These are phyloP conservation scores for Amazona ochrocephala DNA, from an alignment of 2,797 vertebrate genomes.

Conservation along the genomic window DNA sequence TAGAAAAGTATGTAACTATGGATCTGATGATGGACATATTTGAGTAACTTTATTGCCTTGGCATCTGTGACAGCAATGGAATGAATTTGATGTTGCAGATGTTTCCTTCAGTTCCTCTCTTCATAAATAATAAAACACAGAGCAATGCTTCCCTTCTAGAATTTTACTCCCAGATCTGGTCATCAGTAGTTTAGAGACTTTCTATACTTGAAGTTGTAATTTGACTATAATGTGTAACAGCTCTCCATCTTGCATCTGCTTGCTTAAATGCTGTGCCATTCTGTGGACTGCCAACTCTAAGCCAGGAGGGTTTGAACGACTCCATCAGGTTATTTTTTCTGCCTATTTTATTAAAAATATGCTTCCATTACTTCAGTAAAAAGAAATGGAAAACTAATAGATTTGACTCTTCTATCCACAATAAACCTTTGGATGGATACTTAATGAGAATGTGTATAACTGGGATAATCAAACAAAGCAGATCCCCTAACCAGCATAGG, in stretches of 20 bases:
- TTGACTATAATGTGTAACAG: background rate
- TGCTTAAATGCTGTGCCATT: background rate
- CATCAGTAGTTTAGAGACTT: background rate
- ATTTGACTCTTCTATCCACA: conserved; percentile 40
- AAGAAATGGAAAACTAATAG: conserved; percentile 44
- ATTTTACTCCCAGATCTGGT: background rate
- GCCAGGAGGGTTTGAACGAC: conserved; percentile 2
- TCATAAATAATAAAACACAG: background rate
- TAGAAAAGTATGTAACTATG: background rate
- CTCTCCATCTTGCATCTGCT: background rate
- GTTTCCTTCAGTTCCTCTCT: background rate
- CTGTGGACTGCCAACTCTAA: background rate
- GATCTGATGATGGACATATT: background rate
- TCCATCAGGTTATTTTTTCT: conserved; percentile 22
- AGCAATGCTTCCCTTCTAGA: background rate
- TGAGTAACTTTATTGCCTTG: background rate
- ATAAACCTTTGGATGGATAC: conserved; percentile 27
- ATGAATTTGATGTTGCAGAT: background rate
- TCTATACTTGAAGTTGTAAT: background rate
- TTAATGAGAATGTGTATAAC: conserved; percentile 41
- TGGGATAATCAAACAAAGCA: conserved; percentile 53
- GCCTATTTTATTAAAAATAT: conserved; percentile 55
- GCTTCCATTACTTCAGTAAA: background rate
- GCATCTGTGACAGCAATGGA: background rate
- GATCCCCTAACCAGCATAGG: background rate